phyloP scores from a whole-genome alignment of 2,797 vertebrate species.

The Hypotaenidia okinawae region DNA sequence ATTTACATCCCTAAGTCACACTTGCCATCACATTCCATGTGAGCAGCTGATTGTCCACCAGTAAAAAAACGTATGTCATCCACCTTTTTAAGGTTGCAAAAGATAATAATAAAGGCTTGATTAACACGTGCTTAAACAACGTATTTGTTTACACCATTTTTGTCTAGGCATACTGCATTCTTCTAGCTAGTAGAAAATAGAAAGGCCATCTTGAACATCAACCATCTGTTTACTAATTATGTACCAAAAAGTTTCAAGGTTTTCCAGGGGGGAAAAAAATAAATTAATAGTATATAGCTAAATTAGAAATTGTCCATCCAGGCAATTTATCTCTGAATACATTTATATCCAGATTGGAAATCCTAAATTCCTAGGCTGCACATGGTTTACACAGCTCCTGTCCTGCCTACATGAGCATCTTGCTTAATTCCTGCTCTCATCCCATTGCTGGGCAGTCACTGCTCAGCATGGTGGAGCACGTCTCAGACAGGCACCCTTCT shows the following conservation, averaged over 20 bases:
- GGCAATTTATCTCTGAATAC: not conserved
- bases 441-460: not conserved
- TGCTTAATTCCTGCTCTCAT: not conserved
- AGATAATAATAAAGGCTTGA: not conserved
- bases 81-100: not conserved
- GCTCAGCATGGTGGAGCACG: fast-evolving
- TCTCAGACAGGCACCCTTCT: not conserved
- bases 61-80: not conserved
- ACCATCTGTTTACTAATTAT: not conserved
- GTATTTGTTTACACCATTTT: not conserved
- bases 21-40: not conserved
- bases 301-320: not conserved
- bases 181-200: not conserved
- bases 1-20: not conserved
- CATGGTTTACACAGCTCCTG: not conserved
- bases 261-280: not conserved
- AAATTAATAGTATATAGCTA: not conserved
- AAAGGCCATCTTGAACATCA: not conserved
- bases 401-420: fast-evolving
- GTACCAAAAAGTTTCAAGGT: not conserved
- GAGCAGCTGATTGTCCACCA: not conserved
- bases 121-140: not conserved
- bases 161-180: not conserved
- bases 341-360: not conserved
- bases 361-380: not conserved